A percentile compares a stretch with the other conserved stretches of the same genome.
These are phyloP conservation scores for Drosophila mauritiana DNA, from an alignment of 1,140 invertebrate genomes.

Conservation along the genomic window DNA sequence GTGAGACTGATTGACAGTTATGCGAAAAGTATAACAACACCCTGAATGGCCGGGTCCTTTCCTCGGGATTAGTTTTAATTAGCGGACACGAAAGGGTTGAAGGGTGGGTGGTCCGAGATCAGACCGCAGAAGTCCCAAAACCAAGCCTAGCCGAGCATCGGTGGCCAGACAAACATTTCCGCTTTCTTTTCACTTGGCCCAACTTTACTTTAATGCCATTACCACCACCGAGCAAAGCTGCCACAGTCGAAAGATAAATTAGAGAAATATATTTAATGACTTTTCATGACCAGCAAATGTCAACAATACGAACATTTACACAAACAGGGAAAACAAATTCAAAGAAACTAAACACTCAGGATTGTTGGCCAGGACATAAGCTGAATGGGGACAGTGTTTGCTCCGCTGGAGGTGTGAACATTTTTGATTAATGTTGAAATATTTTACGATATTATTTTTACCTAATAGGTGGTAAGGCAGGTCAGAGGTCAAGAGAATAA, in stretches of 20 bases:
- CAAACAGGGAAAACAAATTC: slow-evolving; percentile 40
- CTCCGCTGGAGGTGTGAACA: slow-evolving; percentile 72
- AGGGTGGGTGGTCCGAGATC: slow-evolving; percentile 14
- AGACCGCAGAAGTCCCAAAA: slow-evolving; percentile 23
- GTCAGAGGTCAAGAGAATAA: background rate
- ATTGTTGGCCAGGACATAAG: slow-evolving; percentile 49
- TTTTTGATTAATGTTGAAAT: slow-evolving; percentile 75
- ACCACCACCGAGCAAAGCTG: slow-evolving; percentile 59
- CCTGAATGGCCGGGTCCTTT: slow-evolving; percentile 36
- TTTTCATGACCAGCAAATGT: slow-evolving; percentile 82
- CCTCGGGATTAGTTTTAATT: slow-evolving; percentile 77
- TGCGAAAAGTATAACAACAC: slow-evolving; percentile 72
- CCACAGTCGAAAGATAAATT: slow-evolving; percentile 75
- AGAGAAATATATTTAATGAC: slow-evolving; percentile 83
- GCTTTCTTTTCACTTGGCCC: slow-evolving; percentile 45
- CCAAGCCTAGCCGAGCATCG: slow-evolving; percentile 9
- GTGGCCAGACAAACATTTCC: slow-evolving; percentile 52
- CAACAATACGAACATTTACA: slow-evolving; percentile 76
- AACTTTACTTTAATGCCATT: slow-evolving; percentile 70
- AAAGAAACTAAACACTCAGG: slow-evolving; percentile 61
- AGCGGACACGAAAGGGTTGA: slow-evolving; percentile 62
- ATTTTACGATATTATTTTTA: slow-evolving; percentile 29
- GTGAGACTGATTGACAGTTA: slow-evolving; percentile 76
- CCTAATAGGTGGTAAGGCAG: background rate
- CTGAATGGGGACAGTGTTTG: slow-evolving; percentile 14